A percentile compares a stretch with the other conserved stretches of the same genome.
These are phyloP conservation scores for Nemurella pictetii DNA, from an alignment of 2,888 invertebrate species.

Conservation along the genomic window DNA sequence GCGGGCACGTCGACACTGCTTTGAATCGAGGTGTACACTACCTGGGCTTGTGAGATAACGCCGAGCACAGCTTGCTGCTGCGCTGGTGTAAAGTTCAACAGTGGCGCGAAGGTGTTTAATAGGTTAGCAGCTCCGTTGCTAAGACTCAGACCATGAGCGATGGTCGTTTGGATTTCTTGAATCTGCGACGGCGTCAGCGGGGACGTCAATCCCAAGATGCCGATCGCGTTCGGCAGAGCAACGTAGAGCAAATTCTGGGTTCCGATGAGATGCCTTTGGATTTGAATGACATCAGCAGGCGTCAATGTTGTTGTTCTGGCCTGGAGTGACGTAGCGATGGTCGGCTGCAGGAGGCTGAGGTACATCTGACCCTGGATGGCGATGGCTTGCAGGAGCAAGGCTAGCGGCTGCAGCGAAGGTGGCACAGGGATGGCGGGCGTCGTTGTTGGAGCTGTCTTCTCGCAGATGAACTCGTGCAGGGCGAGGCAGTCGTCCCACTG, in stretches of 20 bases:
- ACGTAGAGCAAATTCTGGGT: not conserved
- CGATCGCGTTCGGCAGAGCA: not conserved
- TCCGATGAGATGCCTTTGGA: not conserved
- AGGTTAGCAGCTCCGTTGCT: not conserved
- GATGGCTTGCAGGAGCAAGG: not conserved
- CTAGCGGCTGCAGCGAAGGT: not conserved
- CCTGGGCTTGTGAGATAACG: not conserved
- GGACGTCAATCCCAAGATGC: not conserved
- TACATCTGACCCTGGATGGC: not conserved
- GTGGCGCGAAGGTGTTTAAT: not conserved
- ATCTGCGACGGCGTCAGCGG: not conserved
- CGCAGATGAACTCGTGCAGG: not conserved
- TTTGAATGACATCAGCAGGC: not conserved
- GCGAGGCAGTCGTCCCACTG: not conserved
- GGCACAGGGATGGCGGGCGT: not conserved
- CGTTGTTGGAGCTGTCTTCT: not conserved
- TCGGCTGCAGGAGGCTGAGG: not conserved
- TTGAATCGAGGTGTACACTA: not conserved
- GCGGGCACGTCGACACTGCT: not conserved
- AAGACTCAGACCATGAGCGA: not conserved
- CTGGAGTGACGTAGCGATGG: not conserved
- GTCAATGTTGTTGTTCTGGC: not conserved
- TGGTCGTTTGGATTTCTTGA: not conserved
- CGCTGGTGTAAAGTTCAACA: not conserved
- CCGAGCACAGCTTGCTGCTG: not conserved